phyloP scores from a whole-genome alignment of 2,888 invertebrate species.

The Sarcophaga carnaria region DNA sequence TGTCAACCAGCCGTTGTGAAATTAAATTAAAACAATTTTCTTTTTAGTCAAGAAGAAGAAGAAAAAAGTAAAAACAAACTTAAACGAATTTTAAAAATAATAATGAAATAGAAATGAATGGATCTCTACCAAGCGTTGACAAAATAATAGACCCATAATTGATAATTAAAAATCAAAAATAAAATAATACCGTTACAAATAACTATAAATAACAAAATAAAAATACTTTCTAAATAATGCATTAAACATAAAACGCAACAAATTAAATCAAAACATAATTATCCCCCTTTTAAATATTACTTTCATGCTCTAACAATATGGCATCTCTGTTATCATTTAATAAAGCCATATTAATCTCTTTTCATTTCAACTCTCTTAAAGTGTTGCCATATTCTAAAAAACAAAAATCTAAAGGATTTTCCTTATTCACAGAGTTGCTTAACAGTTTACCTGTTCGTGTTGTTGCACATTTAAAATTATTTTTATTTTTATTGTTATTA shows the following conservation, averaged over 20 bases:
- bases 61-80: not conserved
- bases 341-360: not conserved
- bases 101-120: conserved; percentile 14
- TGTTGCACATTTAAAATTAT: conserved; percentile 30
- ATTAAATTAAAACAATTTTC: conserved; percentile 70
- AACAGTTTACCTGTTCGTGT: not conserved
- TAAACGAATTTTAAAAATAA: conserved; percentile 9
- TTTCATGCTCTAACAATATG: not conserved
- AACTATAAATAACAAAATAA: conserved; percentile 24
- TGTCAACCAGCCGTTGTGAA: conserved; percentile 71
- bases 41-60: conserved; percentile 15
- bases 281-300: not conserved
- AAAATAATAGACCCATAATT: conserved; percentile 36
- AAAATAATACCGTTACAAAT: not conserved
- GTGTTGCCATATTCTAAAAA: conserved; percentile 38
- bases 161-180: conserved; percentile 36
- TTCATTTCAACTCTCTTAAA: conserved; percentile 13
- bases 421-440: not conserved
- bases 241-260: not conserved
- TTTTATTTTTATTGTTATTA: conserved; percentile 33
- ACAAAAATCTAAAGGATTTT: conserved; percentile 27
- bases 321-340: not conserved
- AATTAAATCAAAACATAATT: not conserved
- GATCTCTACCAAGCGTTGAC: conserved; percentile 41
- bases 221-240: not conserved